A percentile compares a stretch with the other conserved stretches of the same genome.
Conservation (phyloP, 2,797 vertebrate genomes). For the Protonibea diacanthus region DNA sequence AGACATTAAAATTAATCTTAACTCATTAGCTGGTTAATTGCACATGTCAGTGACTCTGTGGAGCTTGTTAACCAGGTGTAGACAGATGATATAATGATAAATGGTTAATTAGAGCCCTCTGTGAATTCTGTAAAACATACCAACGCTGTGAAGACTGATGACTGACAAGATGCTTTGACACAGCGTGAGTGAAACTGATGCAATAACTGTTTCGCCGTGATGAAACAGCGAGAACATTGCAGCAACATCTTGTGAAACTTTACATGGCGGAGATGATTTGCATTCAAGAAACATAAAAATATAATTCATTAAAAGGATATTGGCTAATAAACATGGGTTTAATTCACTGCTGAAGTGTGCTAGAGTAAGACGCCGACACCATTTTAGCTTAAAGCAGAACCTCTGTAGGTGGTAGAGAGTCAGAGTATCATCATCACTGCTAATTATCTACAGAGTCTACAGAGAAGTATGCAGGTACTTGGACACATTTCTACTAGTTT, state of each 20-base stretch:
- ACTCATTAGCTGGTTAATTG: conserved; percentile 73
- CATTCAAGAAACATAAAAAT: conserved; percentile 3
- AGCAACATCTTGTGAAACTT: conserved; percentile 22
- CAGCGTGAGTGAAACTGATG: conserved; percentile 29
- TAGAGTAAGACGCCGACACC: not conserved
- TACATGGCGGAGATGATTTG: conserved; percentile 7
- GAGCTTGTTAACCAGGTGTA: conserved; percentile 69
- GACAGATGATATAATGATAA: conserved; percentile 64
- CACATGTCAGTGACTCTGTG: conserved; percentile 55
- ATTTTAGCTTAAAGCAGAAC: too few relatives aligned
- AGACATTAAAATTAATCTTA: conserved; percentile 62
- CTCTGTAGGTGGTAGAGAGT: not conserved
- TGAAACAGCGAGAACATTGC: conserved; percentile 43
- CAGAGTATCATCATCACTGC: conserved; percentile 12
- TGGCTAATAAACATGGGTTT: not conserved
- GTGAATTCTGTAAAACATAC: conserved; percentile 43
- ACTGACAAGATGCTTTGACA: conserved; percentile 39
- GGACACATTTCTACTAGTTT: not conserved
- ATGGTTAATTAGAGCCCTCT: conserved; percentile 57
- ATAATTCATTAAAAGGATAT: not conserved
- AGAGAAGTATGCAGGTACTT: conserved; percentile 11
- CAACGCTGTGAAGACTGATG: conserved; percentile 30
- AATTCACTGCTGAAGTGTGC: not conserved
- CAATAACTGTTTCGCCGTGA: conserved; percentile 44
- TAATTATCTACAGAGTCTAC: conserved; percentile 19